A percentile compares a stretch with the other conserved stretches of the same genome.
phyloP scores from a whole-genome alignment of 1,140 invertebrate genomes.

The Drosophila aff. region DNA sequence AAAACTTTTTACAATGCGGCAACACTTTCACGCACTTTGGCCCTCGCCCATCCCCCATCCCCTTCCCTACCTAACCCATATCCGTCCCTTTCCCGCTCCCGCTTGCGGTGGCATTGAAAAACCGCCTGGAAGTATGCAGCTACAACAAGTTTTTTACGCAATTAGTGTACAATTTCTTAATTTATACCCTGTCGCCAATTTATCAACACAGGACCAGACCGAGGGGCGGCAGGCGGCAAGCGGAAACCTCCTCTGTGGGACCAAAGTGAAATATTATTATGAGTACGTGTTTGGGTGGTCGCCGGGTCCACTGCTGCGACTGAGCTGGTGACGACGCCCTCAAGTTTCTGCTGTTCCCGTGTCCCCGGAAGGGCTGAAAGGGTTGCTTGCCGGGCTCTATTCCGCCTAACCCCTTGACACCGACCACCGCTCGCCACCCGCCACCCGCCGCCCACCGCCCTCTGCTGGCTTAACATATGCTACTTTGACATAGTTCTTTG shows the following conservation, averaged over 20 bases:
- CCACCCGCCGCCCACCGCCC: background rate
- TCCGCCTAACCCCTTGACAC: constrained; percentile 20
- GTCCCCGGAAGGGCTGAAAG: constrained; percentile 59
- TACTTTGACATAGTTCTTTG: constrained; percentile 73
- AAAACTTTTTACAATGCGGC: constrained; percentile 76
- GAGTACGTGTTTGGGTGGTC: constrained; percentile 68
- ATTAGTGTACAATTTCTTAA: constrained; percentile 85
- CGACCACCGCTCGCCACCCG: background rate
- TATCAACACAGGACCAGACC: constrained; percentile 67
- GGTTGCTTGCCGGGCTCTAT: constrained; percentile 49
- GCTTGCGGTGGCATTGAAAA: constrained; percentile 72
- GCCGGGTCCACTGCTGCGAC: constrained; percentile 6
- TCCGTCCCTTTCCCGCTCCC: background rate
- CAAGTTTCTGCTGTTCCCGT: constrained; percentile 36
- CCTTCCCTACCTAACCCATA: constrained; percentile 1
- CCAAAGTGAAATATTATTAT: constrained; percentile 80
- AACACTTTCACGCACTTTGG: constrained; percentile 78
- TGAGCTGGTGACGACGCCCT: constrained; percentile 49
- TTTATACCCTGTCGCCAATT: constrained; percentile 84
- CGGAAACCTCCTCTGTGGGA: constrained; percentile 33
- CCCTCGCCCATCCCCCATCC: background rate
- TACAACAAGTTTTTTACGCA: constrained; percentile 82
- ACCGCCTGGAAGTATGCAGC: constrained; percentile 73
- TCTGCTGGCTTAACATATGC: constrained; percentile 66
- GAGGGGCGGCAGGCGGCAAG: constrained; percentile 1